phyloP scores from a whole-genome alignment of 2,888 invertebrate genomes.

The Caenorhabditis macrosperma region DNA sequence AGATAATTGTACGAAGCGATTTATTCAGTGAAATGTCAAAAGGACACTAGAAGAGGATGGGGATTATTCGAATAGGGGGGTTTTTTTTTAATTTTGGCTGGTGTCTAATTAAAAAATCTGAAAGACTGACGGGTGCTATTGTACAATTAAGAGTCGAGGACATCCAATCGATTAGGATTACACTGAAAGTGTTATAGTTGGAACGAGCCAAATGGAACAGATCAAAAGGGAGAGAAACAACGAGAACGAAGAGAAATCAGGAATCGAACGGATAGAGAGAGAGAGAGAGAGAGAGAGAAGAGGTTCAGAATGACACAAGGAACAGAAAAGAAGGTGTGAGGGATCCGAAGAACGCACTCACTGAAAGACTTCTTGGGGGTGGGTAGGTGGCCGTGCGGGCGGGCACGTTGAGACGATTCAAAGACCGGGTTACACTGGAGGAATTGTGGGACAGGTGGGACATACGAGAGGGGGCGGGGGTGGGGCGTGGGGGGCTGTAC shows the following conservation, averaged over 20 bases:
- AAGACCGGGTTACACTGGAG: constrained; percentile 39
- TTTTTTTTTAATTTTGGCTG: constrained; percentile 8
- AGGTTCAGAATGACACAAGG: constrained; percentile 23
- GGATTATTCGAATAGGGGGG: not conserved
- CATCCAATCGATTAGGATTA: constrained; percentile 6
- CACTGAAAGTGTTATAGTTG: not conserved
- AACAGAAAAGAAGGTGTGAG: constrained; percentile 1
- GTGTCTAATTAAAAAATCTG: constrained; percentile 17
- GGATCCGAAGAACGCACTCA: constrained; percentile 15
- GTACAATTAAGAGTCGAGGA: constrained; percentile 26
- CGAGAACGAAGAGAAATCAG: not conserved
- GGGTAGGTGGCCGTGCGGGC: constrained; percentile 24
- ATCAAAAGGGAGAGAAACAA: not conserved
- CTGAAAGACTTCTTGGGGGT: constrained; percentile 49
- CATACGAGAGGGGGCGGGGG: constrained; percentile 27
- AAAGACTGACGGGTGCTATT: constrained; percentile 40
- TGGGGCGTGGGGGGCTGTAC: constrained; percentile 49
- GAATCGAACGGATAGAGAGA: not conserved
- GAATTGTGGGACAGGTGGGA: constrained; percentile 7
- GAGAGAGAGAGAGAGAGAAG: constrained; percentile 8
- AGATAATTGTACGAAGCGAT: constrained; percentile 30
- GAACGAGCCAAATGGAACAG: not conserved
- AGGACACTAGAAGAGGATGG: not conserved
- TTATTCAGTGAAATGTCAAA: constrained; percentile 17
- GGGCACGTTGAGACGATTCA: constrained; percentile 29